Conservation (phyloP, 2,113 vertebrate species). For the Hemichromis elongatus region DNA sequence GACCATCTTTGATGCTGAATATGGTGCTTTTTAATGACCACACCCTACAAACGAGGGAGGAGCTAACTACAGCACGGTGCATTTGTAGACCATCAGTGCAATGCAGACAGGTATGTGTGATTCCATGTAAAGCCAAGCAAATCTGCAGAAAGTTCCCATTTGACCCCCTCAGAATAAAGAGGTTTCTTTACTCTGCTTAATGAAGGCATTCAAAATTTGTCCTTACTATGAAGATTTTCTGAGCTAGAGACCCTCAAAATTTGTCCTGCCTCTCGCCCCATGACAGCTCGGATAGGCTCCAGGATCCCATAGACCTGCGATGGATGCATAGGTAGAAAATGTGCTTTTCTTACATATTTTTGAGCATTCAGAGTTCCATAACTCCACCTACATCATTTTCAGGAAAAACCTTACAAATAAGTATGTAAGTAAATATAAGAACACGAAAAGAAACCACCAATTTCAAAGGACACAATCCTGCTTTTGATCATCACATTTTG, state of each 20-base stretch:
- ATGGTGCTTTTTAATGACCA: too few relatives aligned
- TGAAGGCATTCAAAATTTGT: background rate
- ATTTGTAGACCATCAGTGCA: background rate
- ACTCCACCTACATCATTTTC: background rate
- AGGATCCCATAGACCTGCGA: background rate
- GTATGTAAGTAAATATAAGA: too few relatives aligned
- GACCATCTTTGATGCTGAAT: too few relatives aligned
- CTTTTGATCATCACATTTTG: background rate
- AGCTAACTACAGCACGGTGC: background rate
- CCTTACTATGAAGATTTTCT: background rate
- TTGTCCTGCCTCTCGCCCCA: background rate
- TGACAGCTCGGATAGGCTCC: background rate
- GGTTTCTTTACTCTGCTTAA: background rate
- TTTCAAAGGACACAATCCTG: background rate
- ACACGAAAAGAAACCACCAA: background rate
- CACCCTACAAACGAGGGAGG: background rate
- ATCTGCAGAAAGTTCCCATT: background rate
- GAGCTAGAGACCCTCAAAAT: background rate
- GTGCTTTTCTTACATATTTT: background rate
- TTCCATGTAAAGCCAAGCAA: background rate
- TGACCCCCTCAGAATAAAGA: background rate
- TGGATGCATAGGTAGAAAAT: background rate
- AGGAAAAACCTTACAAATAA: background rate
- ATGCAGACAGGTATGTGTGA: background rate
- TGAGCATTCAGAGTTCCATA: background rate